Evolutionary conservation across 1,140 invertebrate species (phyloP).

Genomic region (Zaprionus tsacasi): DNA sequence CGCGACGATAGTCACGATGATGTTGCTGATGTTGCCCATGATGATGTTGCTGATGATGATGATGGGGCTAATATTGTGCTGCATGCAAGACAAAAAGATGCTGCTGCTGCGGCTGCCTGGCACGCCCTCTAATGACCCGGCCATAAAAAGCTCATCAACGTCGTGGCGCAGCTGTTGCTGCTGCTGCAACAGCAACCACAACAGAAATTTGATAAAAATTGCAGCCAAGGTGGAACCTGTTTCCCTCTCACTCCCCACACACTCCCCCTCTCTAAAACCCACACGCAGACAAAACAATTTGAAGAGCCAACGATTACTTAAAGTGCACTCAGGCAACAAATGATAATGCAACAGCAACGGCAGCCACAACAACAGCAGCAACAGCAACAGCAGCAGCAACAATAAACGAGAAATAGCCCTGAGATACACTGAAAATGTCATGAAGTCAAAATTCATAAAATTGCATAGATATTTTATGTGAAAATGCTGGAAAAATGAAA

Average conservation of each 20-base stretch:
- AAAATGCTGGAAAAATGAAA: constrained; percentile 15
- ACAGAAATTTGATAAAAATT: constrained; percentile 78
- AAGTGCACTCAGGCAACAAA: constrained; percentile 77
- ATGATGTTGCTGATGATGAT: constrained; percentile 27
- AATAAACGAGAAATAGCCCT: constrained; percentile 51
- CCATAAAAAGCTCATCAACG: constrained; percentile 80
- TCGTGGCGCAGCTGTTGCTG: constrained; percentile 49
- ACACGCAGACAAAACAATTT: constrained; percentile 68
- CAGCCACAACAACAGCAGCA: constrained; percentile 9
- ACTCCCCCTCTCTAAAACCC: background rate
- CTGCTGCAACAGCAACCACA: constrained; percentile 29
- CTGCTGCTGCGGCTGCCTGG: constrained; percentile 36
- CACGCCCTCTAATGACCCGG: constrained; percentile 76
- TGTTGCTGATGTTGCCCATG: background rate
- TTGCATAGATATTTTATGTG: constrained; percentile 40
- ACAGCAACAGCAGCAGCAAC: constrained; percentile 5
- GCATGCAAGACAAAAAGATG: constrained; percentile 64
- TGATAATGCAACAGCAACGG: constrained; percentile 64
- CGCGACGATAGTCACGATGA: constrained; percentile 1
- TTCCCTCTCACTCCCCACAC: background rate
- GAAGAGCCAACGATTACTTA: constrained; percentile 79
- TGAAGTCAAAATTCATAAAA: constrained; percentile 72
- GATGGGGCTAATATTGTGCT: constrained; percentile 67
- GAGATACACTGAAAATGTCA: constrained; percentile 68
- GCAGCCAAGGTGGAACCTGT: constrained; percentile 50